Conservation (phyloP, 2,797 vertebrate species). For the Anguilla pacifica region DNA sequence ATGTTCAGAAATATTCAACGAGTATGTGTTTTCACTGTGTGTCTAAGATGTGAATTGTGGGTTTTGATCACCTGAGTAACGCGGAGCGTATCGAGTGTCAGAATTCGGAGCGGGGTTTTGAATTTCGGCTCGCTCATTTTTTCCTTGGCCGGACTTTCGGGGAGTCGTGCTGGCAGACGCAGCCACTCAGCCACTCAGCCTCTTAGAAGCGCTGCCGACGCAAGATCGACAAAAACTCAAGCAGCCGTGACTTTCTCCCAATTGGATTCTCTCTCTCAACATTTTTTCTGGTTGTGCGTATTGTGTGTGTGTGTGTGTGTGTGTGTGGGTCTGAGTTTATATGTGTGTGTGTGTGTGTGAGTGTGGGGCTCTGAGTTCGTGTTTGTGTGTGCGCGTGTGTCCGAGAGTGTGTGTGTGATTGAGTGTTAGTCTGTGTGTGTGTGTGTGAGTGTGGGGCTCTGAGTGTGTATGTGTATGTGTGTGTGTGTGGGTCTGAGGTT, state of each 20-base stretch:
- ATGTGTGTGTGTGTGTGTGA: conserved; percentile 24
- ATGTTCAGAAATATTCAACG: not conserved
- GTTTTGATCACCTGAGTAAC: not conserved
- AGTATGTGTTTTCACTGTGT: not conserved
- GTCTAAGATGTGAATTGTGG: not conserved
- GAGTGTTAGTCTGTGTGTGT: conserved; percentile 26
- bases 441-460: conserved; percentile 22
- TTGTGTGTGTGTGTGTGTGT: conserved; percentile 28
- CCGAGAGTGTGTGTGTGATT: conserved; percentile 21
- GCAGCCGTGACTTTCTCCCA: conserved; percentile 35
- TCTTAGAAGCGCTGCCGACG: not conserved
- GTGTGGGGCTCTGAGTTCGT: not conserved
- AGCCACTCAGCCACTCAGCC: not conserved
- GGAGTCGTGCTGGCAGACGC: not conserved
- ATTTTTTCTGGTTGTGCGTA: conserved; percentile 61
- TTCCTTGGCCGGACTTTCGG: not conserved
- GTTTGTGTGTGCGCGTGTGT: conserved; percentile 20
- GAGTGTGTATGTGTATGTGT: not conserved
- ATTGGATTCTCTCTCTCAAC: conserved; percentile 45
- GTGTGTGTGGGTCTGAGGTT: conserved; percentile 10
- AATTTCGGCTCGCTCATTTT: not conserved
- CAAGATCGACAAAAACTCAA: conserved; percentile 32
- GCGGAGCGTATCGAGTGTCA: not conserved
- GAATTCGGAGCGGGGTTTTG: not conserved
- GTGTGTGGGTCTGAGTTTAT: conserved; percentile 1